phyloP scores from a whole-genome alignment of 2,888 invertebrate species.

The Cheilosia scutellata region DNA sequence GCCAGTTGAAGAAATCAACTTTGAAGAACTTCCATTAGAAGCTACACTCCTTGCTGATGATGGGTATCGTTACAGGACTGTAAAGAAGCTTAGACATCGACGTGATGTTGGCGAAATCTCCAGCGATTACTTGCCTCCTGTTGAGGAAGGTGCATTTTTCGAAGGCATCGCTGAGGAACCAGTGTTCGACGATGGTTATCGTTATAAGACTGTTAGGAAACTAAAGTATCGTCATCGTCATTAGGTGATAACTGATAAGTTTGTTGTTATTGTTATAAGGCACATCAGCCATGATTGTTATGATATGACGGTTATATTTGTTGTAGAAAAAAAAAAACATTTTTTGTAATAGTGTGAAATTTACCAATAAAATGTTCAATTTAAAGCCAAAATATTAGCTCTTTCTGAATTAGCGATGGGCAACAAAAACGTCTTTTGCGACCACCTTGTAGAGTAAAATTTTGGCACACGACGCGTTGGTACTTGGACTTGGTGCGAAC shows the following conservation, averaged over 20 bases:
- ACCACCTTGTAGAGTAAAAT: too few species aligned
- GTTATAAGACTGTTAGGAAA: conserved; percentile 41
- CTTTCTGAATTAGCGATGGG: too few species aligned
- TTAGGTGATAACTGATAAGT: conserved; percentile 1
- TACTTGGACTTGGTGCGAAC: too few species aligned
- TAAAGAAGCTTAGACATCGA: conserved; percentile 55
- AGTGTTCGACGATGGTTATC: conserved; percentile 35
- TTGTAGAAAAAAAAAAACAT: too few species aligned
- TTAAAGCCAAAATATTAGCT: too few species aligned
- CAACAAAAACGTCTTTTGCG: too few species aligned
- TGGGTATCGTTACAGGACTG: conserved; percentile 62
- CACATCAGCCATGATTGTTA: background rate
- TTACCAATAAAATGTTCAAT: too few species aligned
- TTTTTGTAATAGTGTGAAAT: too few species aligned
- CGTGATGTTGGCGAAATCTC: conserved; percentile 71
- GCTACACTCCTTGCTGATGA: conserved; percentile 54
- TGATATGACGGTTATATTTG: too few species aligned
- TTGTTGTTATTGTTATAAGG: background rate
- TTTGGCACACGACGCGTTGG: too few species aligned
- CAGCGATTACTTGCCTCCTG: conserved; percentile 62
- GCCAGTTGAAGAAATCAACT: conserved; percentile 35
- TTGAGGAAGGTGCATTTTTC: conserved; percentile 47
- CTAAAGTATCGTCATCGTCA: conserved; percentile 33
- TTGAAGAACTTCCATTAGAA: conserved; percentile 50
- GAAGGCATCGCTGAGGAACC: conserved; percentile 11